A percentile compares a stretch with the other conserved stretches of the same genome.
Evolutionary conservation across 1,140 invertebrate genomes (phyloP).

Genomic region (Gryon sp.): DNA sequence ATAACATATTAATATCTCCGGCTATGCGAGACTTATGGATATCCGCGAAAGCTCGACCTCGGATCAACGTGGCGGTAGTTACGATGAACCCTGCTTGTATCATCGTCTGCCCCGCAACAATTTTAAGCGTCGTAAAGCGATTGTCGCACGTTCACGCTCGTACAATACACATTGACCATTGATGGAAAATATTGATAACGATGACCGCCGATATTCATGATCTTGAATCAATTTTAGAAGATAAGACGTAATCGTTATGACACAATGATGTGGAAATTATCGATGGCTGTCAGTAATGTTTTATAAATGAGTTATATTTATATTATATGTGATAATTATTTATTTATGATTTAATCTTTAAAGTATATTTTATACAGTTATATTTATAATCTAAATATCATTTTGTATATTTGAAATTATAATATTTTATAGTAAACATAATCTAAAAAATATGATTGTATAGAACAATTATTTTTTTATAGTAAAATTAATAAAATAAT

Average conservation of each 20-base stretch:
- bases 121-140: slow-evolving; percentile 77
- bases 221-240: slow-evolving; percentile 23
- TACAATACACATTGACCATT: slow-evolving; percentile 40
- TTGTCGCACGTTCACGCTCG: slow-evolving; percentile 69
- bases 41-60: slow-evolving; percentile 69
- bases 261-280: slow-evolving; percentile 28
- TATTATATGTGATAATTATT: too few species aligned
- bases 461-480: too few species aligned
- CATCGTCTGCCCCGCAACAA: slow-evolving; percentile 41
- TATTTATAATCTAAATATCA: too few species aligned
- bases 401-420: too few species aligned
- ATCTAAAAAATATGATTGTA: too few species aligned
- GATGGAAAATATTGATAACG: slow-evolving; percentile 68
- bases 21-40: slow-evolving; percentile 72
- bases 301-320: slow-evolving; percentile 1
- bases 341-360: too few species aligned
- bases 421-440: too few species aligned
- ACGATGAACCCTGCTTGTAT: slow-evolving; percentile 47
- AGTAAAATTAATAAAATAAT: too few species aligned
- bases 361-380: too few species aligned
- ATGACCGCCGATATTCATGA: slow-evolving; percentile 42
- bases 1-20: slow-evolving; percentile 80
- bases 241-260: not conserved
- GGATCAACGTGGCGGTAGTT: slow-evolving; percentile 73
- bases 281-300: too few species aligned